A percentile compares a stretch with the other conserved stretches of the same genome.
These are phyloP conservation scores for Camponotus pennsylvanicus DNA, from an alignment of 1,140 invertebrate species.

Conservation along the genomic window DNA sequence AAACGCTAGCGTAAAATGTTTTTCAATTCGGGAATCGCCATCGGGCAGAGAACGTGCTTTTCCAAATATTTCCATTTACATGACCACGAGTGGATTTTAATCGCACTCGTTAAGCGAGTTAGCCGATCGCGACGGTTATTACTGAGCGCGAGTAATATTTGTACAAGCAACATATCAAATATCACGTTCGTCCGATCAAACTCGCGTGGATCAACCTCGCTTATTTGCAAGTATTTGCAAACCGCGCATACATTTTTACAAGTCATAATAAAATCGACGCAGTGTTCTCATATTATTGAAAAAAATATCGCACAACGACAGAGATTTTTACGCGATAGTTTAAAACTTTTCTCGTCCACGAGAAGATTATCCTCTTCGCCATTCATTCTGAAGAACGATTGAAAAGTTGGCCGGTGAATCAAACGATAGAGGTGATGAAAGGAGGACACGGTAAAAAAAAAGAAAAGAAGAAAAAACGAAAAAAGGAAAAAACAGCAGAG, in stretches of 20 bases:
- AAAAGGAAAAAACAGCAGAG: conserved; percentile 23
- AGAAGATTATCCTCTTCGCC: neutral
- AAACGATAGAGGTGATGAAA: conserved; percentile 8
- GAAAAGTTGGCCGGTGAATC: conserved; percentile 61
- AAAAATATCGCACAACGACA: neutral
- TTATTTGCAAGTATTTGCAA: neutral
- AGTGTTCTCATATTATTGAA: neutral
- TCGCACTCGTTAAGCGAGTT: conserved; percentile 38
- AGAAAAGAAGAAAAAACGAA: conserved; percentile 29
- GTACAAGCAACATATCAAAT: neutral
- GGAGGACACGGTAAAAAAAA: conserved; percentile 28
- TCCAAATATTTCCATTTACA: conserved; percentile 53
- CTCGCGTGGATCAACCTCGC: neutral
- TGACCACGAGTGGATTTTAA: conserved; percentile 40
- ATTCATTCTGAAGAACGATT: conserved; percentile 14
- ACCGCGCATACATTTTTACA: neutral
- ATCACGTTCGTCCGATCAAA: conserved; percentile 1
- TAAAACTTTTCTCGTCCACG: conserved; percentile 40
- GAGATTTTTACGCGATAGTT: conserved; percentile 22
- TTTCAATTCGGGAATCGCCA: conserved; percentile 22
- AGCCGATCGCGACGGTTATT: conserved; percentile 31
- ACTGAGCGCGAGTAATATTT: conserved; percentile 30
- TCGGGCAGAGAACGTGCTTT: neutral
- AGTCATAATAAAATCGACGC: neutral
- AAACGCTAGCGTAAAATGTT: conserved; percentile 16